A percentile compares a stretch with the other conserved stretches of the same genome.
These are phyloP conservation scores for Pagetopsis macropterus DNA, from an alignment of 2,797 vertebrate genomes.

Conservation along the genomic window DNA sequence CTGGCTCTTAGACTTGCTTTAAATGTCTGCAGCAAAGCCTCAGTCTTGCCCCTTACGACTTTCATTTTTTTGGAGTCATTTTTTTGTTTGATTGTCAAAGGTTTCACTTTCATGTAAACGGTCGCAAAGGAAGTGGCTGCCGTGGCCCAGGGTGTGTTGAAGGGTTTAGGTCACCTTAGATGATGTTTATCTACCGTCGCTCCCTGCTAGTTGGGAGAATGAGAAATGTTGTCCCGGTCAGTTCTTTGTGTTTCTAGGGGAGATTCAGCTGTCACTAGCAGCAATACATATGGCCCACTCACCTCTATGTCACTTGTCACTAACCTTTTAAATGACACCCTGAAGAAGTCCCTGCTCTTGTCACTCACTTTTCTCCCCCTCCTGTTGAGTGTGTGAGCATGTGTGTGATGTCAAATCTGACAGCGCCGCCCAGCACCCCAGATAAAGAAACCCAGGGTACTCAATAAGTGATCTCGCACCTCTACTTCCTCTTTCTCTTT, in stretches of 20 bases:
- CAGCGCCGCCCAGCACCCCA: slow-evolving; percentile 35
- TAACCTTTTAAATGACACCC: slow-evolving; percentile 24
- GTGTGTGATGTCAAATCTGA: slow-evolving; percentile 44
- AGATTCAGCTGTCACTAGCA: slow-evolving; percentile 50
- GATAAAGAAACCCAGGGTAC: slow-evolving; percentile 52
- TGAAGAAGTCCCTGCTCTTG: slow-evolving; percentile 26
- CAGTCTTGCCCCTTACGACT: neutral
- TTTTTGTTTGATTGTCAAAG: neutral
- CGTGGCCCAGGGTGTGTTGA: neutral
- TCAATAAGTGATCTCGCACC: slow-evolving; percentile 45
- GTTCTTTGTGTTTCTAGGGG: slow-evolving; percentile 12
- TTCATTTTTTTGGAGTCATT: neutral
- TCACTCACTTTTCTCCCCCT: slow-evolving; percentile 36
- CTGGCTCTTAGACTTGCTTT: slow-evolving; percentile 11
- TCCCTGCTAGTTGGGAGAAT: neutral
- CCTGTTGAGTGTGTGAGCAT: neutral
- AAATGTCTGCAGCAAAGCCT: slow-evolving; percentile 24
- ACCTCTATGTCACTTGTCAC: slow-evolving; percentile 36
- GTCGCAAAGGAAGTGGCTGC: slow-evolving; percentile 9
- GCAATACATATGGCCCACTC: neutral
- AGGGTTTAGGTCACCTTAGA: neutral
- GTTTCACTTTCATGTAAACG: slow-evolving; percentile 43
- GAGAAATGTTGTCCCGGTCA: neutral
- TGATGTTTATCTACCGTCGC: slow-evolving; percentile 27
- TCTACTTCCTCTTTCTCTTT: slow-evolving; percentile 73